Percentiles rank a stretch among this genome's conserved stretches.
Conservation (phyloP, 1,140 invertebrate genomes). For the Eriosoma lanigerum region DNA sequence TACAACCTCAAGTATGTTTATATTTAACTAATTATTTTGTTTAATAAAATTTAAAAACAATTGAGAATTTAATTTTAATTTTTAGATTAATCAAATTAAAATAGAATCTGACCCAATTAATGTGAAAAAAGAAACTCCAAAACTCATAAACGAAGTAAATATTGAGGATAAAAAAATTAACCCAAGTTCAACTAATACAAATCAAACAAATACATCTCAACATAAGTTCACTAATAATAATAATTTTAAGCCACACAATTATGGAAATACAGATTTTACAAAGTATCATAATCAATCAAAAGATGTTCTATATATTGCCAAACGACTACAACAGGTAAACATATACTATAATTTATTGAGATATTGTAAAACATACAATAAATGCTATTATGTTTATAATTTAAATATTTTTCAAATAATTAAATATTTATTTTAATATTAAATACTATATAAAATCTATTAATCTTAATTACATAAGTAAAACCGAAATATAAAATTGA, state of each 20-base stretch:
- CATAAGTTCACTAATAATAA: not conserved
- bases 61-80: no score
- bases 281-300: conserved; percentile 41
- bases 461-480: no score
- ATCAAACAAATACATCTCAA: not conserved
- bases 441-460: no score
- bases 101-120: not conserved
- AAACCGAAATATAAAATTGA: no score
- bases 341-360: no score
- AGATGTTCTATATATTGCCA: conserved; percentile 21
- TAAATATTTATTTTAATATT: not conserved
- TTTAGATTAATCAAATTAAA: conserved; percentile 13
- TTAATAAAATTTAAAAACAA: no score
- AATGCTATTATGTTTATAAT: no score
- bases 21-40: not conserved
- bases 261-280: conserved; percentile 13
- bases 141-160: not conserved
- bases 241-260: conserved; percentile 15
- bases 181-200: not conserved
- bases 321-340: conserved; percentile 34
- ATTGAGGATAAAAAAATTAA: not conserved
- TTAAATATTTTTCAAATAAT: not conserved
- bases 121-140: conserved; percentile 2
- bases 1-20: conserved; percentile 12
- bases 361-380: no score